phyloP scores from a whole-genome alignment of 92 coral and sea anemone genomes.

The Scolanthus callimorphus region DNA sequence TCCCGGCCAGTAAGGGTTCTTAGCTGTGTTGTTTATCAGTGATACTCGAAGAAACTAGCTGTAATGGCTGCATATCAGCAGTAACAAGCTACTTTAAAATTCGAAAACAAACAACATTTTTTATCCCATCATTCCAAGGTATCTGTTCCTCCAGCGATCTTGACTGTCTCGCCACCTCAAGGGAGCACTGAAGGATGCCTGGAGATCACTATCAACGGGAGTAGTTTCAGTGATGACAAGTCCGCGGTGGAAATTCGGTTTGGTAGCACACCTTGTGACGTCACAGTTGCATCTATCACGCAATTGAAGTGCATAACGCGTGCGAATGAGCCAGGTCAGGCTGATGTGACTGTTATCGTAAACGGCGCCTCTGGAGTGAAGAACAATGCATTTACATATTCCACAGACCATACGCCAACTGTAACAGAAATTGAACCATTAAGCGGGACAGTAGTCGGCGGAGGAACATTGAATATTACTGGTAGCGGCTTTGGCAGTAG shows the following conservation, averaged over 20 bases:
- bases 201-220: constrained; percentile 57
- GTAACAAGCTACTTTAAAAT: too few relatives aligned
- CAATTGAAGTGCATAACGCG: constrained; percentile 60
- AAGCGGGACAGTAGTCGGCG: constrained; percentile 75
- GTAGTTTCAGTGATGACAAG: constrained; percentile 54
- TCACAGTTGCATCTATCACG: constrained; percentile 41
- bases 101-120: too few relatives aligned
- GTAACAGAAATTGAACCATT: constrained; percentile 52
- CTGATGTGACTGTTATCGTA: constrained; percentile 33
- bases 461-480: constrained; percentile 46
- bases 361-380: constrained; percentile 13
- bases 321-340: constrained; percentile 48
- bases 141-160: constrained; percentile 15
- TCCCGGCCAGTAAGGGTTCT: too few relatives aligned
- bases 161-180: constrained; percentile 51
- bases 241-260: constrained; percentile 43
- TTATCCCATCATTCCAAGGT: too few relatives aligned
- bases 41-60: too few relatives aligned
- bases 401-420: constrained; percentile 29
- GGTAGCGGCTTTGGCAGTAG: constrained; percentile 66
- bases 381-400: constrained; percentile 33
- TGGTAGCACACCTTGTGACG: constrained; percentile 55
- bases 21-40: too few relatives aligned
- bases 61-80: too few relatives aligned
- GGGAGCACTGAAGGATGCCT: constrained; percentile 88